phyloP scores from a whole-genome alignment of 2,888 invertebrate genomes.

The Conops quadrifasciatus region DNA sequence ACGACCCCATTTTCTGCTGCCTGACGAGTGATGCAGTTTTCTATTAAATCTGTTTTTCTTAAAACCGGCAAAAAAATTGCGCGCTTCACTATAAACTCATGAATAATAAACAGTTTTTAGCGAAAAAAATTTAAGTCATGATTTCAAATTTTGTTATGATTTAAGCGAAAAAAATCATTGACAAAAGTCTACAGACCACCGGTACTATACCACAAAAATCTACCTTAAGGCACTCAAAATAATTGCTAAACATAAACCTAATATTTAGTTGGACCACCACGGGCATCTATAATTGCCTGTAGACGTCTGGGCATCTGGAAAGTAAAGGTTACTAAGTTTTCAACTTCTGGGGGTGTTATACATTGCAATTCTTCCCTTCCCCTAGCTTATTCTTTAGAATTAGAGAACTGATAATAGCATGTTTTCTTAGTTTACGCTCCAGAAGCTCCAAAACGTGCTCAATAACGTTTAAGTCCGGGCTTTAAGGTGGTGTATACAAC shows the following conservation, averaged over 20 bases:
- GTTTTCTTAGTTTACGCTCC: too few relatives aligned
- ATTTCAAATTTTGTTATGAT: too few relatives aligned
- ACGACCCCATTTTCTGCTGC: too few relatives aligned
- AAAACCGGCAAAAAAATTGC: neutral
- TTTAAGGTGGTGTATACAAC: too few relatives aligned
- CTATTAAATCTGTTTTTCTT: neutral
- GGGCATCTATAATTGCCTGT: slow-evolving; percentile 10
- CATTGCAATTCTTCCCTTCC: neutral
- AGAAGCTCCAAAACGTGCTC: too few relatives aligned
- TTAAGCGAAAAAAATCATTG: neutral
- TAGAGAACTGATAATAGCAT: too few relatives aligned
- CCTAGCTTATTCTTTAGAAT: too few relatives aligned
- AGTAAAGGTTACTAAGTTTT: slow-evolving; percentile 8
- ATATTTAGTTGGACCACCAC: slow-evolving; percentile 1
- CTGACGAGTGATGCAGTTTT: slow-evolving; percentile 1
- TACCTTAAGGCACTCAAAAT: neutral
- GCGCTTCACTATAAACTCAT: neutral
- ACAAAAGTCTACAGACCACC: neutral
- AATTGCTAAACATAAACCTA: neutral
- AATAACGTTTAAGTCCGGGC: too few relatives aligned
- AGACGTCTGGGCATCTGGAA: neutral
- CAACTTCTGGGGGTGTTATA: neutral
- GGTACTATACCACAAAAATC: neutral
- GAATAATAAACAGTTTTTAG: neutral
- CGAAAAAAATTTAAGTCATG: too few relatives aligned